Conservation (phyloP, 2,797 vertebrate genomes). For the Steatocranus sp. region DNA sequence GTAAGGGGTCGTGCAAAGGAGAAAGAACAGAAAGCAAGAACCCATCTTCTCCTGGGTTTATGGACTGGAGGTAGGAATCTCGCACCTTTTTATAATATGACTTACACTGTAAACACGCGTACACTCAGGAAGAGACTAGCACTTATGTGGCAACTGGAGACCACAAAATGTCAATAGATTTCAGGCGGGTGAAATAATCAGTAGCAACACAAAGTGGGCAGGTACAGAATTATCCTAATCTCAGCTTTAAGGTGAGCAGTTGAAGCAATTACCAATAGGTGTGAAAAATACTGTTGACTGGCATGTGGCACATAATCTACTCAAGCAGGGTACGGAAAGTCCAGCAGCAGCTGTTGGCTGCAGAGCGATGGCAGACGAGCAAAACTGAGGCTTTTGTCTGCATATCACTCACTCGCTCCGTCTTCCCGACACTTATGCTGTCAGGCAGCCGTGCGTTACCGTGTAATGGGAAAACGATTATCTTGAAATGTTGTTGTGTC, state of each 20-base stretch:
- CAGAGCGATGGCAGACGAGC: background rate
- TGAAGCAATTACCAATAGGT: background rate
- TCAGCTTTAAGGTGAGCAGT: background rate
- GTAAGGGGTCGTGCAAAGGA: background rate
- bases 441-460: background rate
- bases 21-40: conserved; percentile 27
- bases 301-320: background rate
- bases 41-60: conserved; percentile 65
- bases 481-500: background rate
- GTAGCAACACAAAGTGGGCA: background rate
- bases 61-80: conserved; percentile 73
- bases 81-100: background rate
- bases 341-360: background rate
- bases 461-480: background rate
- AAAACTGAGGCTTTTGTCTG: background rate
- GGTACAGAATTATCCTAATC: background rate
- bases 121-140: background rate
- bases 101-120: background rate
- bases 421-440: background rate
- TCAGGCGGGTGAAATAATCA: background rate
- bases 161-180: background rate
- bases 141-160: background rate
- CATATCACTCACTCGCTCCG: background rate
- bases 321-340: background rate
- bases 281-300: background rate